Evolutionary conservation across 2,797 vertebrate genomes (phyloP).

Genomic region (Adrianichthys oophorus): DNA sequence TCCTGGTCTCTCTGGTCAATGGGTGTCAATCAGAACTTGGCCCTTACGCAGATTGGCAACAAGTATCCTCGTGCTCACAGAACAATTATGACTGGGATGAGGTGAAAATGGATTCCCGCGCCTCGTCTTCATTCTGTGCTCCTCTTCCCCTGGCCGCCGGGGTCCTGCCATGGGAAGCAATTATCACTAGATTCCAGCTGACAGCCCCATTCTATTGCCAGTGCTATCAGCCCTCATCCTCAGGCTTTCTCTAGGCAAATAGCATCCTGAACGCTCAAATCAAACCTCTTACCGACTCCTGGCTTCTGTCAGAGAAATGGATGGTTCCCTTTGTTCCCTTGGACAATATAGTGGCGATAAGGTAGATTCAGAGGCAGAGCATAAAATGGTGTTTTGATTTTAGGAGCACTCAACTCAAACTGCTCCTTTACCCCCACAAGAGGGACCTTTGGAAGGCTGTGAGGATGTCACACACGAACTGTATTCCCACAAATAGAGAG

Average conservation of each 20-base stretch:
- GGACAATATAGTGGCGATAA: conserved; percentile 81
- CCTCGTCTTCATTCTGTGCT: conserved; percentile 50
- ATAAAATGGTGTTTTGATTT: conserved; percentile 73
- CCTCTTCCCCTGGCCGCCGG: conserved; percentile 76
- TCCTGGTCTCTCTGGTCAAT: conserved; percentile 83
- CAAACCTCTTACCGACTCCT: conserved; percentile 92
- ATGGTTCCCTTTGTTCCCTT: conserved; percentile 90
- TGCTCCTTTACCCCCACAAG: conserved; percentile 21
- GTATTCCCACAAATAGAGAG: conserved; percentile 9
- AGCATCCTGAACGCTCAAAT: conserved; percentile 93
- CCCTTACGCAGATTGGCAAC: conserved; percentile 85
- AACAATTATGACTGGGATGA: conserved; percentile 90
- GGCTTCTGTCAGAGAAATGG: conserved; percentile 91
- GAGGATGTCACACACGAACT: conserved; percentile 1
- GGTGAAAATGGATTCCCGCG: conserved; percentile 88
- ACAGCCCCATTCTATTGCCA: conserved; percentile 92
- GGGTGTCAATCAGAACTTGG: conserved; percentile 89
- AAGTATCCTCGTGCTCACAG: conserved; percentile 84
- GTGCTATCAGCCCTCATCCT: conserved; percentile 89
- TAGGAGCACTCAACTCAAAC: conserved; percentile 47
- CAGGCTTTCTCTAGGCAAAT: conserved; percentile 98
- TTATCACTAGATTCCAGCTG: conserved; percentile 97
- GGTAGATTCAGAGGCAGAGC: conserved; percentile 74
- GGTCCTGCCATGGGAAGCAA: conserved; percentile 99
- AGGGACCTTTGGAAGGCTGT: conserved; percentile 14